Base-by-base conservation (phyloP, 2,888 invertebrate species). In the Drosophila sordidula region DNA sequence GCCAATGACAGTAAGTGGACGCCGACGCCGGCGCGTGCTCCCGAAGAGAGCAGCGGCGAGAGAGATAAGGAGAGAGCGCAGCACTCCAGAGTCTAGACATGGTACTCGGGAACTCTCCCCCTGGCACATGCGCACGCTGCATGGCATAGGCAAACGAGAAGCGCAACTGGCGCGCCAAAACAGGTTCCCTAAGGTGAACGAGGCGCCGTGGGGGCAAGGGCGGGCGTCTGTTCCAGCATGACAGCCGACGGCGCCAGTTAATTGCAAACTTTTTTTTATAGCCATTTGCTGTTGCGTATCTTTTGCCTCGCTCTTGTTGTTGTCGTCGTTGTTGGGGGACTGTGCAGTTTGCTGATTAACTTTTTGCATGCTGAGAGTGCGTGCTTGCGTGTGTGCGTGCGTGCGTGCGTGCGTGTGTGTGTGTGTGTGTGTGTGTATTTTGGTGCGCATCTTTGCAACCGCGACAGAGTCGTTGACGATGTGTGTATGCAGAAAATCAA, bases 201-300 rank as follows among this genome's bases (percentile, higher is more conserved):
- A 2, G 34, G 56, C 11, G 59, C 36, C 34, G 47, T n/a, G 18
- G 71, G 62, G 42, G 56, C 38, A 52, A 41, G 61, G 45, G 76
- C 46, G 29, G 45, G 42, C 65, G 78, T 84, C 72, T 75, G 84
- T 75, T 80, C 78, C 87, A 78, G 78, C 81, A 84, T 84, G 82
- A 84, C 71, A 83, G 78, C 76, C 88, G 70, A 75, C 89, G 85
- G 85, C 85, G 85, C 85, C 85, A 85, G 85, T 88, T 85, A 85
- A 85, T 85, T 88, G 89, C 85, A 85, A 85, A 83, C 71, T 77
- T 78, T 79, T 75, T 69, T 70, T 57, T 71, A 80, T 78, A 75
- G 84, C 57, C 65, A 68, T 66, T 63, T 44, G 29, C 55, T 55
- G 67, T 69, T 72, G 69, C 58, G 63, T 61, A 77, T 78, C 64